A percentile compares a stretch with the other conserved stretches of the same genome.
phyloP scores from a whole-genome alignment of 2,888 invertebrate species.

The Morpho helenor region DNA sequence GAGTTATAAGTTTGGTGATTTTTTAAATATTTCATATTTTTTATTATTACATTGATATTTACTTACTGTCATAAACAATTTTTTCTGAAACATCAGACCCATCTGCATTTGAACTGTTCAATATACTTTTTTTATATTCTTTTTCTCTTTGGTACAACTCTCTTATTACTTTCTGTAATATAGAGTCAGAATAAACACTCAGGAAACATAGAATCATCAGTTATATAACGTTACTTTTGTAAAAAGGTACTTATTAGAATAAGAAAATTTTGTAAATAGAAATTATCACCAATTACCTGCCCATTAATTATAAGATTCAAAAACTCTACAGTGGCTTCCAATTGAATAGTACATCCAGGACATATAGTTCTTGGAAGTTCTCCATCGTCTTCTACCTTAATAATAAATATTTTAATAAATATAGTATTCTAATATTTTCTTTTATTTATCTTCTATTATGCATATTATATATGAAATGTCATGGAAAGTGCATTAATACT shows the following conservation, averaged over 20 bases:
- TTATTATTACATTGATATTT: neutral
- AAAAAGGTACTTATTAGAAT: neutral
- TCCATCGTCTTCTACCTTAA: slow-evolving; percentile 84
- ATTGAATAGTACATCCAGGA: slow-evolving; percentile 86
- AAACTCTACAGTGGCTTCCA: slow-evolving; percentile 87
- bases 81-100: slow-evolving; percentile 52
- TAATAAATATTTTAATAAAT: neutral
- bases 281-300: slow-evolving; percentile 59
- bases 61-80: slow-evolving; percentile 61
- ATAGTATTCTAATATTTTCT: too few relatives aligned
- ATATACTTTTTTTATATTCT: slow-evolving; percentile 55
- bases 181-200: neutral
- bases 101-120: slow-evolving; percentile 28
- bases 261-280: neutral
- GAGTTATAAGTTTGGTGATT: too few relatives aligned
- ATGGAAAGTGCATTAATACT: too few relatives aligned
- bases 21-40: neutral
- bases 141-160: slow-evolving; percentile 57
- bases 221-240: too few relatives aligned
- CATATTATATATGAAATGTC: too few relatives aligned
- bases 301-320: slow-evolving; percentile 85
- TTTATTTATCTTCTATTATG: too few relatives aligned
- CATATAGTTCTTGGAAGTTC: slow-evolving; percentile 86
- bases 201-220: too few relatives aligned
- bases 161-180: slow-evolving; percentile 57